A percentile compares a stretch with the other conserved stretches of the same genome.
These are phyloP conservation scores for Limnothrissa miodon DNA, from an alignment of 2,113 vertebrate genomes.

Conservation along the genomic window DNA sequence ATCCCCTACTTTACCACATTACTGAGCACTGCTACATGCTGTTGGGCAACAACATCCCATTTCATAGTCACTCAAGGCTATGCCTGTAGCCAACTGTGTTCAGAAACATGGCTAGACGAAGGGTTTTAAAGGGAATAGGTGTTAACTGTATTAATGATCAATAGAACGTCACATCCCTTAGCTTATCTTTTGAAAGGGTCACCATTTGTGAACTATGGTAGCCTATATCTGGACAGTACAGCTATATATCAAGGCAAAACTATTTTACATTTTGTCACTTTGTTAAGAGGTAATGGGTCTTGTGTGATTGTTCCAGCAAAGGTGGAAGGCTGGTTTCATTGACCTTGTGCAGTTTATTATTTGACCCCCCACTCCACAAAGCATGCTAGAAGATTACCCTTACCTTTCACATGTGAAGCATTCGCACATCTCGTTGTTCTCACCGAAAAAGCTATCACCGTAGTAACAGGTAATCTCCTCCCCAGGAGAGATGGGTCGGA, in stretches of 20 bases:
- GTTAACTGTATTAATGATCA: background rate
- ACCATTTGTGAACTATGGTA: too few species aligned
- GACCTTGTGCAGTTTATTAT: too few species aligned
- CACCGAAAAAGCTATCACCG: slow-evolving; percentile 89
- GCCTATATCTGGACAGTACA: too few species aligned
- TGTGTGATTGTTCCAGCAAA: too few species aligned
- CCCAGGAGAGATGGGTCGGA: slow-evolving; percentile 84
- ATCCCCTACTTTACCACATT: too few species aligned
- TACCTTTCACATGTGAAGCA: slow-evolving; percentile 92
- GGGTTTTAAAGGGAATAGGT: background rate
- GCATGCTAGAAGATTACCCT: slow-evolving; percentile 33
- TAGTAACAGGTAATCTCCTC: slow-evolving; percentile 95
- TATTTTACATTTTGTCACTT: too few species aligned
- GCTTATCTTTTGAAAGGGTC: background rate
- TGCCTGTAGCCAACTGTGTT: background rate
- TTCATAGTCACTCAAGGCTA: background rate
- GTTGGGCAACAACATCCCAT: background rate
- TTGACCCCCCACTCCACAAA: too few species aligned
- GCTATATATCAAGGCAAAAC: too few species aligned
- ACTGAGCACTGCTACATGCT: background rate
- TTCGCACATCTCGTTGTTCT: slow-evolving; percentile 91
- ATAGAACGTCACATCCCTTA: background rate
- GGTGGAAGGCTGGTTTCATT: too few species aligned
- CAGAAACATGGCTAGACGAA: background rate
- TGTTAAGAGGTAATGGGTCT: too few species aligned